These are phyloP conservation scores for Ceratina calcarata DNA, from an alignment of 1,140 invertebrate species.

Conservation along the genomic window DNA sequence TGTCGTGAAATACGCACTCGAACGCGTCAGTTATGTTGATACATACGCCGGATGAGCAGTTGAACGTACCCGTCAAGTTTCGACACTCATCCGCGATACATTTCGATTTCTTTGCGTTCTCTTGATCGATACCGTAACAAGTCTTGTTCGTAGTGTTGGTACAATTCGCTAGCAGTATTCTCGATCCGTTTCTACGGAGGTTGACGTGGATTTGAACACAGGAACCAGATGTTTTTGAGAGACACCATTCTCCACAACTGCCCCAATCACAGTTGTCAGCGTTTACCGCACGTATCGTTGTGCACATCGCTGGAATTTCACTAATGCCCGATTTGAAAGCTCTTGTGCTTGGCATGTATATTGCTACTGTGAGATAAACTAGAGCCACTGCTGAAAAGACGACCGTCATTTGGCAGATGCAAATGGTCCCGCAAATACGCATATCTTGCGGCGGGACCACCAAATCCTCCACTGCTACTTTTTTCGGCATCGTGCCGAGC, in stretches of 20 bases:
- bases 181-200: constrained; percentile 89
- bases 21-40: constrained; percentile 94
- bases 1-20: constrained; percentile 91
- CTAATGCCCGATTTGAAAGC: constrained; percentile 92
- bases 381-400: constrained; percentile 92
- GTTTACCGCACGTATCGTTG: constrained; percentile 89
- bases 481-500: constrained; percentile 84
- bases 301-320: constrained; percentile 93
- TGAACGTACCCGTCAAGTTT: constrained; percentile 92
- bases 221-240: constrained; percentile 92
- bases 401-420: constrained; percentile 94
- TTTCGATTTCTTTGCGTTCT: constrained; percentile 90
- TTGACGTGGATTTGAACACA: constrained; percentile 94
- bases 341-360: constrained; percentile 92
- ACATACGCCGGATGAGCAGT: constrained; percentile 90
- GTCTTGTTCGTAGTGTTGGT: constrained; percentile 92
- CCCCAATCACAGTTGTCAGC: constrained; percentile 92
- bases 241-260: constrained; percentile 94
- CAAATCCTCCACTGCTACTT: constrained; percentile 87
- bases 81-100: constrained; percentile 93
- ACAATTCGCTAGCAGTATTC: constrained; percentile 89
- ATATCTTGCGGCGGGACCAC: constrained; percentile 92
- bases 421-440: constrained; percentile 94
- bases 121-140: constrained; percentile 93
- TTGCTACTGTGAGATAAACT: constrained; percentile 92